Percentiles rank a stretch among this genome's conserved stretches.
phyloP scores from a whole-genome alignment of 2,797 vertebrate species.

The Neoniphon sammara region DNA sequence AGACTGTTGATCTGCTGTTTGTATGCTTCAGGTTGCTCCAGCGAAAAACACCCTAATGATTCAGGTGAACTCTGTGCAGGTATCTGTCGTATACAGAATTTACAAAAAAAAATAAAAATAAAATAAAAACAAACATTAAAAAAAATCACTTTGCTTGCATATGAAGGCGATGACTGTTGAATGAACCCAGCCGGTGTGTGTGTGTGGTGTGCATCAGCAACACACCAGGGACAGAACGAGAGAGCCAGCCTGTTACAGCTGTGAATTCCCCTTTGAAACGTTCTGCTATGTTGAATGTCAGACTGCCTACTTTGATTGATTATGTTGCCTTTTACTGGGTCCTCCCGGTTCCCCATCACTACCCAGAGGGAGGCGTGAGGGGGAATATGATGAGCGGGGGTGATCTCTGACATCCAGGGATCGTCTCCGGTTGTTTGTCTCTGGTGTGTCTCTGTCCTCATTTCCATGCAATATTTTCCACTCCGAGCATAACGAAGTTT shows the following conservation, averaged over 20 bases:
- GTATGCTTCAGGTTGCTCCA: background rate
- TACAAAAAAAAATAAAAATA: too few species aligned
- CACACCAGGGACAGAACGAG: constrained; percentile 41
- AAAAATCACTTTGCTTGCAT: background rate
- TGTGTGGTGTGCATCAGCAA: constrained; percentile 37
- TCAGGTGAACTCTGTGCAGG: too few species aligned
- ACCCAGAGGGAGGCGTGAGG: constrained; percentile 58
- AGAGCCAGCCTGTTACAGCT: constrained; percentile 42
- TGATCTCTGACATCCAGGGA: constrained; percentile 61
- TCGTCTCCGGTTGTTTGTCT: constrained; percentile 51
- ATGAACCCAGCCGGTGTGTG: constrained; percentile 19
- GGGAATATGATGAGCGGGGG: constrained; percentile 54
- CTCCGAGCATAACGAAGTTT: constrained; percentile 56
- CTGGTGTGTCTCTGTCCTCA: constrained; percentile 50
- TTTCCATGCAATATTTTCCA: constrained; percentile 14
- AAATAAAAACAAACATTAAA: background rate
- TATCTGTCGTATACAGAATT: background rate
- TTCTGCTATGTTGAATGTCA: constrained; percentile 76
- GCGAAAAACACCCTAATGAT: background rate
- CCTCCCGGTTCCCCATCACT: constrained; percentile 67
- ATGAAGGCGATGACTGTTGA: constrained; percentile 1
- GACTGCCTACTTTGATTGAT: constrained; percentile 78
- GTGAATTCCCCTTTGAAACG: constrained; percentile 73
- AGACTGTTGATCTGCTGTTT: background rate
- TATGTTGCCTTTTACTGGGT: constrained; percentile 77